These are phyloP conservation scores for Eupithecia pulchellata DNA, from an alignment of 2,888 invertebrate species.

Conservation along the genomic window DNA sequence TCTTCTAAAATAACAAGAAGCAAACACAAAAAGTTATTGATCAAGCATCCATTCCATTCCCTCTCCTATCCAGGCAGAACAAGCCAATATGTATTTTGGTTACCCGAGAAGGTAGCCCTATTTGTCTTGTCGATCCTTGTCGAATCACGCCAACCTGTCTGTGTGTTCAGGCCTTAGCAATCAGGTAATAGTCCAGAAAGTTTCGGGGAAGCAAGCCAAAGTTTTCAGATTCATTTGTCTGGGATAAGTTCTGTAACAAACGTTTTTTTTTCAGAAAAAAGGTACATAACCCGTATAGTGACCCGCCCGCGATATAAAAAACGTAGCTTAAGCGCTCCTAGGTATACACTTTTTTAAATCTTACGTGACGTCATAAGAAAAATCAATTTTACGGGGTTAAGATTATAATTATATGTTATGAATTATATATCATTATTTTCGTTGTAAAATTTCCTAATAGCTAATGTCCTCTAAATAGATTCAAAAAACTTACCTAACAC, in stretches of 20 bases:
- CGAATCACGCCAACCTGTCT: not conserved
- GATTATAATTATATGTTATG: too few species aligned
- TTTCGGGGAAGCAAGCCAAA: not conserved
- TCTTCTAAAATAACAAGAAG: not conserved
- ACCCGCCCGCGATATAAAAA: too few species aligned
- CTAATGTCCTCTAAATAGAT: too few species aligned
- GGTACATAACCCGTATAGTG: slow-evolving; percentile 1
- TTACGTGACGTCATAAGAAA: too few species aligned
- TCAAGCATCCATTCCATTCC: not conserved
- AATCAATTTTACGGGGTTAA: too few species aligned
- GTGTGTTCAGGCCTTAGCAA: slow-evolving; percentile 6
- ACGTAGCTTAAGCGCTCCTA: too few species aligned
- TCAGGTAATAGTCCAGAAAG: slow-evolving; percentile 6
- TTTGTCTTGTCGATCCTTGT: slow-evolving; percentile 12
- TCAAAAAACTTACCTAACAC: too few species aligned
- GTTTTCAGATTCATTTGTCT: slow-evolving; percentile 11
- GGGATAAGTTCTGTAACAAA: not conserved
- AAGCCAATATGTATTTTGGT: not conserved
- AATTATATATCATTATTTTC: too few species aligned
- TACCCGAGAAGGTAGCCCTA: not conserved
- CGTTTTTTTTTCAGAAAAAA: not conserved
- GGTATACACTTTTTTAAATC: too few species aligned
- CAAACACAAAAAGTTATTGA: not conserved
- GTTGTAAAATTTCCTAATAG: too few species aligned
- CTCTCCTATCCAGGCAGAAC: not conserved